Base-by-base conservation (phyloP, 2,113 vertebrate species). In the Kryptolebias marmoratus region DNA sequence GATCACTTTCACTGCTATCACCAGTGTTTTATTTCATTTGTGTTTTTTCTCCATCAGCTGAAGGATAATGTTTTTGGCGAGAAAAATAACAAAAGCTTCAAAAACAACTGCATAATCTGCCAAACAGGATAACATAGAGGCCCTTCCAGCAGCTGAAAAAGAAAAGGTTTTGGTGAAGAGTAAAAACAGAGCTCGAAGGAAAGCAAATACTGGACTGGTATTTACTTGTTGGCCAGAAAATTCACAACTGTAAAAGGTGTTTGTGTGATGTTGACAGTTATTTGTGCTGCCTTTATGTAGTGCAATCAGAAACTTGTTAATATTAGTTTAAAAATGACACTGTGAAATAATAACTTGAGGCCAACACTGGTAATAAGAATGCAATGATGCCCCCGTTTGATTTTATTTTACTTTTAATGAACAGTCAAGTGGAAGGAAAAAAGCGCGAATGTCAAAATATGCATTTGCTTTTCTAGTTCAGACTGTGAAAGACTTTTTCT, bases 141-240 rank as follows among this genome's bases (percentile, higher is more conserved):
- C 47, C n/a, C 47, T 32, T 22, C 49, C 49, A 64, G 45, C 62
- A 64, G 47, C 47, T 49, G 62, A 15, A 64, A 11, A n/a, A 16
- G 48, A 55, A 39, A 45, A 56, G 50, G 16, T 49, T 42, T 47
- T 39, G 30, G 61, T 64, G 30, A 31, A 30, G 52, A 36, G 52
- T 47, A 11, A 57, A 64, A 56, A 56, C 50, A 48, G 59, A 63
- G 59, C 69, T 72, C 44, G 48, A 72, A 61, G 36, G 15, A 30
- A 48, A 8, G 1, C 42, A 56, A 63, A 56, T 55, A 28, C 48
- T 48, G 44, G 30, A 72, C 0, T 27, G 45, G n/a, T 32, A 18
- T 31, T 64, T 32, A 18, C 8, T 50, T 32, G 45, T 18, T 31
- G 70, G 52, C 44, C 18, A 48, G 30, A 32, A 39, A 64, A 31